These are phyloP conservation scores for Euphonia xanthogaster DNA, from an alignment of 2,797 vertebrate genomes.

Conservation along the genomic window DNA sequence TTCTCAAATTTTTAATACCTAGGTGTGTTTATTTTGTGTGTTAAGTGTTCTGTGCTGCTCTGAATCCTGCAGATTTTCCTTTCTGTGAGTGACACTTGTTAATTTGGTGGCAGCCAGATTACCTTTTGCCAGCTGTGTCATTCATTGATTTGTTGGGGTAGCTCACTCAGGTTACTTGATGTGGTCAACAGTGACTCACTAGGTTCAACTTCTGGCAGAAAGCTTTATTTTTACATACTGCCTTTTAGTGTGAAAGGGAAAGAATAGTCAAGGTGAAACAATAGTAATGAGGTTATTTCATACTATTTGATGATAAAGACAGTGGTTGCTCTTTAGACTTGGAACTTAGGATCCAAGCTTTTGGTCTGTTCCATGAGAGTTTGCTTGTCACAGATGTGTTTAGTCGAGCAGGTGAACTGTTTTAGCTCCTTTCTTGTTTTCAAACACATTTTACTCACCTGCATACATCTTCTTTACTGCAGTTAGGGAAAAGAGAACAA, in stretches of 20 bases:
- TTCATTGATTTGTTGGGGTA: not conserved
- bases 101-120: not conserved
- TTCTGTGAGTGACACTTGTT: not conserved
- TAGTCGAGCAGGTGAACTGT: not conserved
- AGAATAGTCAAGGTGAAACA: not conserved
- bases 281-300: not conserved
- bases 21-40: not conserved
- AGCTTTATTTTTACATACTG: not conserved
- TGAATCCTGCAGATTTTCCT: not conserved
- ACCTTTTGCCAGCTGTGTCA: not conserved
- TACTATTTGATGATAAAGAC: not conserved
- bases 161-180: not conserved
- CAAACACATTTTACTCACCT: not conserved
- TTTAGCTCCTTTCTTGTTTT: not conserved
- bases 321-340: not conserved
- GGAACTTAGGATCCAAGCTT: not conserved
- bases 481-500: not conserved
- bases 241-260: not conserved
- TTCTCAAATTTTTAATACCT: not conserved
- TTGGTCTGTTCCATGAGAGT: not conserved
- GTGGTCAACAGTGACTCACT: not conserved
- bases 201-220: not conserved
- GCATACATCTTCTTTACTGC: not conserved
- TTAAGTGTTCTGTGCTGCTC: not conserved
- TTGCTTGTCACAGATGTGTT: not conserved